phyloP scores from a whole-genome alignment of 2,113 vertebrate species.

The Trichomycterus rosablanca region DNA sequence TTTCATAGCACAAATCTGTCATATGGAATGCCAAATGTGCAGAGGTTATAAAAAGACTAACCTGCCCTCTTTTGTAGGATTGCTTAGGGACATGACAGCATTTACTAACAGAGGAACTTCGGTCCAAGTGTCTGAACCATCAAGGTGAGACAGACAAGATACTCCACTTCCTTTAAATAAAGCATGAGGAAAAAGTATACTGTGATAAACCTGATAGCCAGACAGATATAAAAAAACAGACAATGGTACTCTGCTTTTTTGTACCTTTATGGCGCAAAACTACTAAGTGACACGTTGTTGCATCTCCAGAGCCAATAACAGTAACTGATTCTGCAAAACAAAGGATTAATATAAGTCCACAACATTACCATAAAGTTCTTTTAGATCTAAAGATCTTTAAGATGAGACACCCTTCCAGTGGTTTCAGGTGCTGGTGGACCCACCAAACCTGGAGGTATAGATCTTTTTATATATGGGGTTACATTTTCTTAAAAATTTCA shows the following conservation, averaged over 20 bases:
- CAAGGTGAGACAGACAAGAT: constrained; percentile 86
- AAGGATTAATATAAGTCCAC: not conserved
- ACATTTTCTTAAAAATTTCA: no score
- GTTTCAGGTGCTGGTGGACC: no score
- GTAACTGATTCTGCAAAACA: constrained; percentile 78
- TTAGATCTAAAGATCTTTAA: no score
- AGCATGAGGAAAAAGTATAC: not conserved
- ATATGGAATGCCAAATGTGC: no score
- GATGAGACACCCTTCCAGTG: no score
- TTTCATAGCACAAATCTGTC: no score
- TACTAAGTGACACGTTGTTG: constrained; percentile 94
- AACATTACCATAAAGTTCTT: not conserved
- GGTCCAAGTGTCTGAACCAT: constrained; percentile 79
- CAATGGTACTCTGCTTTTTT: not conserved
- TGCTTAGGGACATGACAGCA: constrained; percentile 73
- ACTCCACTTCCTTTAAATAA: constrained; percentile 80
- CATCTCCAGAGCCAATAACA: constrained; percentile 90
- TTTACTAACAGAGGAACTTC: constrained; percentile 79
- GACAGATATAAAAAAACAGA: not conserved
- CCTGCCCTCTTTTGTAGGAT: constrained; percentile 72
- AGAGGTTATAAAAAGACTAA: no score
- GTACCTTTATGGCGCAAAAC: constrained; percentile 92
- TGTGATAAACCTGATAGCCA: not conserved
- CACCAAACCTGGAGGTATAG: no score
- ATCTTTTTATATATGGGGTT: no score